Evolutionary conservation across 2,797 vertebrate species (phyloP), one percentile per base, ranked within the genome.

Genomic region (Morus bassanus): DNA sequence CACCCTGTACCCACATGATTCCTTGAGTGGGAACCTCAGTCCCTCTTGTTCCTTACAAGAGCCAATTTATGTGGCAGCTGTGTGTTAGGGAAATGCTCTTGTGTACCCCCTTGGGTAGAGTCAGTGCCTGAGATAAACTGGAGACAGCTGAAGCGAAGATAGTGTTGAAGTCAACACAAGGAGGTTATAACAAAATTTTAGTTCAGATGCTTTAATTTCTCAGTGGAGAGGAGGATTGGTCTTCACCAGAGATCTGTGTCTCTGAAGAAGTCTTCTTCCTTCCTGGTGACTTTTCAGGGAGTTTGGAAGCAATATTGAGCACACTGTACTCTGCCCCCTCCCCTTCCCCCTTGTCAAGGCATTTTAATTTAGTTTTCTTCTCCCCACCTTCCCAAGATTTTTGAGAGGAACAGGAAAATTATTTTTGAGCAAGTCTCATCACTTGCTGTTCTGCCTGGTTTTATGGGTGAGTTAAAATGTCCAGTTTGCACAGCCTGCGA

Each of bases 401-500:
- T 83, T 79, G 23, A 68, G 65, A 80, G 27, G 31, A 72, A 61
- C 15, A 51, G 27, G 17, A 35, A 79, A 63, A n/a, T 5, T 0
- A 39, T 74, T 85, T 95, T 48, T 69, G 22, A 89, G 13, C 31
- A 59, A 69, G 15, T 59, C 8, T 35, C 3, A 2, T 69, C 1
- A 54, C 35, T 80, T 93, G 30, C 27, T 74, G 3, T 68, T 87
- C 33, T 72, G 1, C 23, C 18, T 76, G 0, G 35, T 57, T 80
- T 80, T 64, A 30, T 67, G 68, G 18, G 16, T 79, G 51, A 31
- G 12, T 24, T 63, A 53, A 87, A 91, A 43, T 1, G 10, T 13
- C 23, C 14, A 30, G 0, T 70, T 85, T 83, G 56, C 28, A 33
- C 25, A 51, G 28, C 12, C 6, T 7, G 0, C 0, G 5, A 76